Conservation (phyloP, 2,888 invertebrate species). For the Allygus modestus region DNA sequence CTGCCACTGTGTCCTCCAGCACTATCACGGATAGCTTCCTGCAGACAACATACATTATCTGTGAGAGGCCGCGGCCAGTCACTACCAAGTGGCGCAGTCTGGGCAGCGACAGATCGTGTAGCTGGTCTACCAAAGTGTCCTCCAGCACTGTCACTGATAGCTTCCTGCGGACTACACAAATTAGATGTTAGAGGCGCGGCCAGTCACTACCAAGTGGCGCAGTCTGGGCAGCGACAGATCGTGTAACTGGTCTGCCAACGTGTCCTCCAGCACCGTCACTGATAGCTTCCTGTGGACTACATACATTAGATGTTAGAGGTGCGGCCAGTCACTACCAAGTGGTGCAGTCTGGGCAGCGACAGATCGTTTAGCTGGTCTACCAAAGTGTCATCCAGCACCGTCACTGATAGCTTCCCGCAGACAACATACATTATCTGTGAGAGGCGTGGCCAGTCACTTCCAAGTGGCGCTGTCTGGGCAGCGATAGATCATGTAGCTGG, state of each 20-base stretch:
- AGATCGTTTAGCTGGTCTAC: conserved; percentile 28
- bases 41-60: not conserved
- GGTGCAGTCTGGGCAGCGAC: conserved; percentile 78
- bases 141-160: conserved; percentile 65
- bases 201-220: conserved; percentile 88
- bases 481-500: conserved; percentile 48
- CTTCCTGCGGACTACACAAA: conserved; percentile 72
- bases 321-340: conserved; percentile 88
- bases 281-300: conserved; percentile 73
- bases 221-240: conserved; percentile 75
- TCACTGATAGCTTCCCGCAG: conserved; percentile 75
- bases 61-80: too few species aligned
- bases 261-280: conserved; percentile 62
- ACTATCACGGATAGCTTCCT: conserved; percentile 72
- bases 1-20: conserved; percentile 56
- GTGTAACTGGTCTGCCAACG: conserved; percentile 47
- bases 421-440: too few species aligned
- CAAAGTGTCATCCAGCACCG: conserved; percentile 63
- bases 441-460: too few species aligned
- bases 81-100: too few species aligned
- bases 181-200: conserved; percentile 79
- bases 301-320: too few species aligned
- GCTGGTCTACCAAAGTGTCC: conserved; percentile 50
- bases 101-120: conserved; percentile 53
- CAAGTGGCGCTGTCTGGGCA: too few species aligned